Evolutionary conservation across 2,113 vertebrate genomes (phyloP).

Genomic region (Pycnonotus jocosus): DNA sequence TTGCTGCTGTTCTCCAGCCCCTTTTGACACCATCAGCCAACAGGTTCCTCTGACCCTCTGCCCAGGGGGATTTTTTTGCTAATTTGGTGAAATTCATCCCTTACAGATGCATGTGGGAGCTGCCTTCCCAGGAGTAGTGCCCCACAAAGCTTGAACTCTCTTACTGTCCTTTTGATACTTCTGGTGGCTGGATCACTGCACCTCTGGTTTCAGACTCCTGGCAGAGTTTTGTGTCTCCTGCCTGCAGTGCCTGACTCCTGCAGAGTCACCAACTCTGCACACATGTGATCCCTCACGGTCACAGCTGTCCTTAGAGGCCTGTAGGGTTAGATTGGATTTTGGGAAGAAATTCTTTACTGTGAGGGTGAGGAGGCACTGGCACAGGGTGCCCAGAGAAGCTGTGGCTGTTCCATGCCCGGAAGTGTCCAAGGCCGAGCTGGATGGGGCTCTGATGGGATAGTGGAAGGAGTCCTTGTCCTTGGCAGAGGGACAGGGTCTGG

Average conservation of each 20-base stretch:
- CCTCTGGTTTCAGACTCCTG: too few species aligned
- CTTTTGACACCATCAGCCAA: background rate
- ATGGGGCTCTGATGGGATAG: background rate
- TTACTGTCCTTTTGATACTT: too few species aligned
- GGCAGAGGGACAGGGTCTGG: background rate
- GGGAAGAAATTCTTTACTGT: rapidly evolving
- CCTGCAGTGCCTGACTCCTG: background rate
- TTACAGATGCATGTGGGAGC: background rate
- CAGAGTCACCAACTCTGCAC: background rate
- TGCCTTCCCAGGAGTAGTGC: background rate
- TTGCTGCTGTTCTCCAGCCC: background rate
- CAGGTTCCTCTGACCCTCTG: background rate
- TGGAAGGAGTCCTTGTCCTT: too few species aligned
- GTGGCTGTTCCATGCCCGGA: background rate
- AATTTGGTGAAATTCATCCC: background rate
- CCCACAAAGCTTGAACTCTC: too few species aligned
- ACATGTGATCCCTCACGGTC: rapidly evolving
- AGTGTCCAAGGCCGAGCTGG: background rate
- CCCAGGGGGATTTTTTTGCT: background rate
- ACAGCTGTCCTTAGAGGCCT: background rate
- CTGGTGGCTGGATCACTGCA: background rate
- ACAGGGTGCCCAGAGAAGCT: background rate
- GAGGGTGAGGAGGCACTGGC: rapidly evolving
- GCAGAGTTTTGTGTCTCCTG: background rate
- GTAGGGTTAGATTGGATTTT: rapidly evolving